Conservation (phyloP, 2,888 invertebrate species). For the Nysson spinosus region DNA sequence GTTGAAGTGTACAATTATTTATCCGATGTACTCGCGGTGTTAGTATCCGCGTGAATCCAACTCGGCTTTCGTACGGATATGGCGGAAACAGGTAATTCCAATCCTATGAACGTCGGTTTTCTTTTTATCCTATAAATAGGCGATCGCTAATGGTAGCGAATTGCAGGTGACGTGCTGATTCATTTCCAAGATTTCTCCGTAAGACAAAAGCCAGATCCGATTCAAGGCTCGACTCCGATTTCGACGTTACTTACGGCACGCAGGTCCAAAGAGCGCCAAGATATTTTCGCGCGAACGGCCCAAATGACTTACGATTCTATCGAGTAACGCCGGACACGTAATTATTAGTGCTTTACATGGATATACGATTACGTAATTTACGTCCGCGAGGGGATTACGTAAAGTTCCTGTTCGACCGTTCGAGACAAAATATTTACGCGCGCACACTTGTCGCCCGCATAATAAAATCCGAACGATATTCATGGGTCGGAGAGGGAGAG, state of each 20-base stretch:
- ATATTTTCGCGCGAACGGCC: too few relatives aligned
- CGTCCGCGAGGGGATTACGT: not conserved
- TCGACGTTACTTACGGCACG: not conserved
- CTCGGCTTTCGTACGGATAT: too few relatives aligned
- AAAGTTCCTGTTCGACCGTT: not conserved
- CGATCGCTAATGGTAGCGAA: slow-evolving; percentile 46
- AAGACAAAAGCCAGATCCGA: slow-evolving; percentile 29
- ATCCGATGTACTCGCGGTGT: too few relatives aligned
- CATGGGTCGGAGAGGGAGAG: slow-evolving; percentile 12
- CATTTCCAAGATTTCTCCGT: slow-evolving; percentile 46
- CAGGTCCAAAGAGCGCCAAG: not conserved
- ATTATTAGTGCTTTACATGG: not conserved
- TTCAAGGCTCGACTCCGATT: slow-evolving; percentile 1
- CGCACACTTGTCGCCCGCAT: not conserved
- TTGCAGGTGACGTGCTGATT: slow-evolving; percentile 66
- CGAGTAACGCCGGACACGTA: not conserved
- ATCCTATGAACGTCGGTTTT: slow-evolving; percentile 25
- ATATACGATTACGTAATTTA: slow-evolving; percentile 5
- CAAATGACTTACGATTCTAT: not conserved
- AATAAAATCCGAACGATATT: slow-evolving; percentile 4
- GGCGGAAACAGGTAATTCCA: too few relatives aligned
- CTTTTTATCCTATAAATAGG: slow-evolving; percentile 64
- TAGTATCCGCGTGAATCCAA: too few relatives aligned
- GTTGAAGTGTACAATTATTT: too few relatives aligned
- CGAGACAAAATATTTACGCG: not conserved